Evolutionary conservation across 2,888 invertebrate species (phyloP), one percentile per base, ranked within the genome.

Genomic region (Athalia circularis): DNA sequence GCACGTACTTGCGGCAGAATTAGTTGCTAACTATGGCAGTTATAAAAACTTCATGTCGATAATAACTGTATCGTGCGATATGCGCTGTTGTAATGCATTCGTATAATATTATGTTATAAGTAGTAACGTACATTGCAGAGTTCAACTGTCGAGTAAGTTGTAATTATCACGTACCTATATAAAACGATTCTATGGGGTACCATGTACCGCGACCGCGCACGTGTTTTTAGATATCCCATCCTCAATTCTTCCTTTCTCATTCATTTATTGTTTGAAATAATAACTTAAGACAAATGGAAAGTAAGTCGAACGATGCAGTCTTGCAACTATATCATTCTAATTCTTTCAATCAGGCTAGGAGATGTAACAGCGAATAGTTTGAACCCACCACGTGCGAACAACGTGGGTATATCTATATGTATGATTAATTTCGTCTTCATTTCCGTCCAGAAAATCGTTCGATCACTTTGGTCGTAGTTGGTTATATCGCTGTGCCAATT

Each of bases 41-140:
- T 80, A 79, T 79, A 82, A 83, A 82, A 85, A 85, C 83, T 88
- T 89, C 87, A 87, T 87, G 88, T 87, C 88, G 87, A 89, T 89
- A 89, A 88, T 86, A 85, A 87, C 85, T 86, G 86, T 88, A 88
- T 88, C 88, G 87, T 88, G 88, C 87, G 52, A 72, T 72, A 59
- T 88, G 86, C 81, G 85, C 82, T 75, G 43, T 62, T 62, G 61
- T 75, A 75, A 75, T 75, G 75, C 75, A 64, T 75, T 75, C 50
- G 75, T 62, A 75, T 52, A 62, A 62, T 75, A 50, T 62, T 15
- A 50, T 62, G 29, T 29, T 29, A 29, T 29, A 29, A 1, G 29
- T 29, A 29, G 29, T 29, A 29, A 29, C 29, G 29, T 29, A 29
- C 29, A 29, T 29, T 29, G 29, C 29, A 29, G 29, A 29, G 29